Conservation (phyloP, 2,797 vertebrate species). For the Sebastes ruberrimus region DNA sequence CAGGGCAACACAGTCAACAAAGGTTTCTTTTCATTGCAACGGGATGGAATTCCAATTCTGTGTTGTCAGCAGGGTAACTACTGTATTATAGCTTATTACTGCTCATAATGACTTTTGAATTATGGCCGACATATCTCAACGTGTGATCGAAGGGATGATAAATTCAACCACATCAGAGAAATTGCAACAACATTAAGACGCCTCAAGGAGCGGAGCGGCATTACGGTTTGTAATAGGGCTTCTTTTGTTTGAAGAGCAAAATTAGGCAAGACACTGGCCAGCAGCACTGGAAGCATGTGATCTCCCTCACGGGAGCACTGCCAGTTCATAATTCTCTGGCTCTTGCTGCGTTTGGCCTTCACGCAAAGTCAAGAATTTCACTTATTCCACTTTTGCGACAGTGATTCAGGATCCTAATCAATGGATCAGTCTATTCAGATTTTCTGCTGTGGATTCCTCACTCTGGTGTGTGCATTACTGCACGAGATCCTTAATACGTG, state of each 20-base stretch:
- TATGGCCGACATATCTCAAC: slow-evolving; percentile 11
- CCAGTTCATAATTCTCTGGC: slow-evolving; percentile 61
- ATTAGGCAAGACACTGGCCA: slow-evolving; percentile 34
- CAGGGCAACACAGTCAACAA: slow-evolving; percentile 21
- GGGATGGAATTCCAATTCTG: slow-evolving; percentile 20
- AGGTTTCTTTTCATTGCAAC: not conserved
- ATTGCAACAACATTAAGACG: not conserved
- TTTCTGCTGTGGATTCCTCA: slow-evolving; percentile 25
- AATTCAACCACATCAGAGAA: slow-evolving; percentile 40
- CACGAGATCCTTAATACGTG: not conserved
- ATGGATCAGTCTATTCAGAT: slow-evolving; percentile 30
- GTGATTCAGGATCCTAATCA: slow-evolving; percentile 40
- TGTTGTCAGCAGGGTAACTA: slow-evolving; percentile 39
- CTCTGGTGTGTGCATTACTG: not conserved
- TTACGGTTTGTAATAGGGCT: slow-evolving; percentile 16
- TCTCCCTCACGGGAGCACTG: slow-evolving; percentile 32
- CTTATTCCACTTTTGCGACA: slow-evolving; percentile 32
- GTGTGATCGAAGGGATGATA: slow-evolving; percentile 10
- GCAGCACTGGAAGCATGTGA: slow-evolving; percentile 13
- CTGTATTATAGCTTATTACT: slow-evolving; percentile 2
- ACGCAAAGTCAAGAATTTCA: slow-evolving; percentile 38
- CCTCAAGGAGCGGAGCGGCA: not conserved
- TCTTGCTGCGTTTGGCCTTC: slow-evolving; percentile 26
- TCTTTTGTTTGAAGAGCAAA: slow-evolving; percentile 51
- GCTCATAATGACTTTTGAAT: slow-evolving; percentile 31